A percentile compares a stretch with the other conserved stretches of the same genome.
These are phyloP conservation scores for Chymomyza costata DNA, from an alignment of 1,140 invertebrate species.

Conservation along the genomic window DNA sequence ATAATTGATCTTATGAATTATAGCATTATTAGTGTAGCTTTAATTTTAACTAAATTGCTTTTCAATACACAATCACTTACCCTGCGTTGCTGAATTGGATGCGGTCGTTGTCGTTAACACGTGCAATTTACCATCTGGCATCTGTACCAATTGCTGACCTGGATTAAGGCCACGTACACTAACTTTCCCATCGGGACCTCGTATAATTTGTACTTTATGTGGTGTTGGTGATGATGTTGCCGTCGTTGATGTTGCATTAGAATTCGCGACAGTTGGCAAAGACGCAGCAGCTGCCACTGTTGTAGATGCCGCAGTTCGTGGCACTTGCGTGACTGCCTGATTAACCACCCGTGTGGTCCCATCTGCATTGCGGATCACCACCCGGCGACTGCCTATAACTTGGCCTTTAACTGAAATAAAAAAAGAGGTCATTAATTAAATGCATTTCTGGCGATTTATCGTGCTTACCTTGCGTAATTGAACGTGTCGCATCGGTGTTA, in stretches of 20 bases:
- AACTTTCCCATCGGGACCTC: constrained; percentile 91
- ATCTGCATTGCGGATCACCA: constrained; percentile 88
- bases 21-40: neutral
- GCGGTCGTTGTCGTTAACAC: constrained; percentile 81
- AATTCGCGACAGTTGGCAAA: constrained; percentile 16
- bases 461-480: constrained; percentile 47
- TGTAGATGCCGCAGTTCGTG: constrained; percentile 22
- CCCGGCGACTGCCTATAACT: constrained; percentile 75
- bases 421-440: neutral
- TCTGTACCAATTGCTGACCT: constrained; percentile 94
- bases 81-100: constrained; percentile 56
- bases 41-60: constrained; percentile 7
- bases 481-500: constrained; percentile 27
- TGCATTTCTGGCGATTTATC: too few relatives aligned
- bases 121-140: constrained; percentile 95
- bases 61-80: constrained; percentile 32
- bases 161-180: constrained; percentile 93
- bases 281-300: constrained; percentile 48
- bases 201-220: constrained; percentile 93
- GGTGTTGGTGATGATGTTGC: constrained; percentile 76
- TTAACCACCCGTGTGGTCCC: constrained; percentile 85
- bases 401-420: constrained; percentile 50
- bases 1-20: neutral
- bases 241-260: constrained; percentile 22
- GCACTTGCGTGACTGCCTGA: constrained; percentile 74